Evolutionary conservation across 2,888 invertebrate genomes (phyloP).

Genomic region (Onthophagus sagittarius): DNA sequence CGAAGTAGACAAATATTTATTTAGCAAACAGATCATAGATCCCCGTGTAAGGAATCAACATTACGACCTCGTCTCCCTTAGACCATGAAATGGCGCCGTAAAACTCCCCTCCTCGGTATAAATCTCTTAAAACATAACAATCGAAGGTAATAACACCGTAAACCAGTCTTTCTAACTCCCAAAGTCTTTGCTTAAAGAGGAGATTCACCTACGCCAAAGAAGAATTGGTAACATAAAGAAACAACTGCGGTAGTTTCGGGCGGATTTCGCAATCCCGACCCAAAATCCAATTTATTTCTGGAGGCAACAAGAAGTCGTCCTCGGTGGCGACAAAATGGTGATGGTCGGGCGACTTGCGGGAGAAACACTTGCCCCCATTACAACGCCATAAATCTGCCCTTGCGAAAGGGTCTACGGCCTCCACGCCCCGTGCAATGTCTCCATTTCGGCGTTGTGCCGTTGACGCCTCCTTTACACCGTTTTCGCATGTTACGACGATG

Average conservation of each 20-base stretch:
- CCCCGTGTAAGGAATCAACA: not conserved
- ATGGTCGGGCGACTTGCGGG: conserved; percentile 56
- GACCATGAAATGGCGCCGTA: conserved; percentile 25
- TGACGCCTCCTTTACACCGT: conserved; percentile 20
- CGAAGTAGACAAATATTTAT: not conserved
- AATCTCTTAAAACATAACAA: conserved; percentile 47
- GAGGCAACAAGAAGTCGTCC: conserved; percentile 47
- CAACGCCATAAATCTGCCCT: conserved; percentile 57
- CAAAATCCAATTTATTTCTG: conserved; percentile 49
- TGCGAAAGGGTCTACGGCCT: conserved; percentile 27
- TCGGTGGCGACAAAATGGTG: conserved; percentile 55
- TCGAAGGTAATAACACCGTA: conserved; percentile 49
- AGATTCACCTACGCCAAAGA: conserved; percentile 16
- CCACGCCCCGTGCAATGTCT: conserved; percentile 38
- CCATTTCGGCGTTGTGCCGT: conserved; percentile 32
- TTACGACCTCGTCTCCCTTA: not conserved
- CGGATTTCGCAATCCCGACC: conserved; percentile 19
- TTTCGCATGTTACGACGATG: conserved; percentile 42
- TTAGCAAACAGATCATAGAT: conserved; percentile 2
- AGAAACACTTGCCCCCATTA: conserved; percentile 61
- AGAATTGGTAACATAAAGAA: conserved; percentile 35
- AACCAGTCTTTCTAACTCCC: conserved; percentile 42
- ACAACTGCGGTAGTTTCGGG: conserved; percentile 22
- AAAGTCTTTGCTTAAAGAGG: conserved; percentile 6
- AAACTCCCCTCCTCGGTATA: conserved; percentile 31